These are phyloP conservation scores for Fragum whitleyi DNA, from an alignment of 2,888 invertebrate genomes.

Conservation along the genomic window DNA sequence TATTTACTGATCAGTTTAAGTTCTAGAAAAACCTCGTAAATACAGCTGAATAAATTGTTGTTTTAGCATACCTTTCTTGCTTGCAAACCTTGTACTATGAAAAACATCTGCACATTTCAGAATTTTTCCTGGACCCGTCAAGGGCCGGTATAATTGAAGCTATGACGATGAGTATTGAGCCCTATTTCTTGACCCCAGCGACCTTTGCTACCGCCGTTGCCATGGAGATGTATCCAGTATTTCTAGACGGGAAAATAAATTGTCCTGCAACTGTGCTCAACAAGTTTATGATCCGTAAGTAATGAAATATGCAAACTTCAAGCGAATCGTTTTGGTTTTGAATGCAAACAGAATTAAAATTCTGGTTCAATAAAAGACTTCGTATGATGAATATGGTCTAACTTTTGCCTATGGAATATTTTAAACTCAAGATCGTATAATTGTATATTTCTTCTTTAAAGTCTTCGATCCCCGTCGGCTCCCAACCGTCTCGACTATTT, in stretches of 20 bases:
- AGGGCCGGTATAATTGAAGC: neutral
- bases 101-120: no score
- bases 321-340: neutral
- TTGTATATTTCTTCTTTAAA: no score
- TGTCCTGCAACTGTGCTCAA: constrained; percentile 19
- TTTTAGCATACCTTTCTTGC: no score
- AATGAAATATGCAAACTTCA: no score
- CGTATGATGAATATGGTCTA: neutral
- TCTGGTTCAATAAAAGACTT: neutral
- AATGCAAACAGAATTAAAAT: neutral
- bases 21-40: no score
- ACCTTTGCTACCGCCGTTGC: constrained; percentile 9
- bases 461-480: no score
- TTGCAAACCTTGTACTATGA: no score
- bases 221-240: constrained; percentile 8
- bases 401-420: neutral
- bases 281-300: constrained; percentile 13
- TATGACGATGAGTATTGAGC: neutral
- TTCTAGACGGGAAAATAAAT: neutral
- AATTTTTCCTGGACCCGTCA: neutral
- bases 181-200: neutral
- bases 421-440: no score
- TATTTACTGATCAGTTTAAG: no score
- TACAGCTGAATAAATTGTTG: no score
- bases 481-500: no score